Evolutionary conservation across 1,140 invertebrate species (phyloP).

Genomic region (Drosophila sulfurigaster): DNA sequence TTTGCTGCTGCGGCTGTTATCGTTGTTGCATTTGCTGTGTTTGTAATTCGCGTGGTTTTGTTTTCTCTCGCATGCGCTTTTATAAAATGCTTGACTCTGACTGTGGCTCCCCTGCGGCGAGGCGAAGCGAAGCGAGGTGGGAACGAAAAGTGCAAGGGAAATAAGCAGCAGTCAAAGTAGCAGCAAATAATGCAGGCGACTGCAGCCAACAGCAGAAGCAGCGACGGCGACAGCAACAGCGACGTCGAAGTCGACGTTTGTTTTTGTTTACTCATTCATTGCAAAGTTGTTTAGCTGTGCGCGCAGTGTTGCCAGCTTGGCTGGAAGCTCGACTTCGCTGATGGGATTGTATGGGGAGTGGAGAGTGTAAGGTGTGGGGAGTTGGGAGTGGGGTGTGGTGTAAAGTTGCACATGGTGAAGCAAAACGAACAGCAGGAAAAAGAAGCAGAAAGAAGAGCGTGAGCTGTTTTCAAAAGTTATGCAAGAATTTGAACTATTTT

Average conservation of each 20-base stretch:
- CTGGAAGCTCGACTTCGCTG: constrained; percentile 28
- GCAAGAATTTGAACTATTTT: constrained; percentile 63
- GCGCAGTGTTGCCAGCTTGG: constrained; percentile 65
- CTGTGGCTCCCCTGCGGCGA: constrained; percentile 30
- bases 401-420: constrained; percentile 22
- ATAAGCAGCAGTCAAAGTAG: constrained; percentile 54
- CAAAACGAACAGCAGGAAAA: neutral
- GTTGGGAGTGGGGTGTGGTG: constrained; percentile 18
- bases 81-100: constrained; percentile 36
- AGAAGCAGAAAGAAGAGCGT: constrained; percentile 1
- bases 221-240: neutral
- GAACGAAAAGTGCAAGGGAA: constrained; percentile 72
- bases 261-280: constrained; percentile 82
- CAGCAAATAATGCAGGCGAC: constrained; percentile 5
- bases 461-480: constrained; percentile 55
- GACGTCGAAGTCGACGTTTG: constrained; percentile 61
- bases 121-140: constrained; percentile 14
- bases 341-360: neutral
- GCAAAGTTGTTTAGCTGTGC: constrained; percentile 78
- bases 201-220: constrained; percentile 41
- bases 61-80: constrained; percentile 68
- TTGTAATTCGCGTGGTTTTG: constrained; percentile 74
- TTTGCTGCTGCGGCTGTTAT: constrained; percentile 51
- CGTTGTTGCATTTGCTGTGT: constrained; percentile 37
- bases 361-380: constrained; percentile 11